phyloP scores from a whole-genome alignment of 2,888 invertebrate species.

The Syrphus vitripennis region DNA sequence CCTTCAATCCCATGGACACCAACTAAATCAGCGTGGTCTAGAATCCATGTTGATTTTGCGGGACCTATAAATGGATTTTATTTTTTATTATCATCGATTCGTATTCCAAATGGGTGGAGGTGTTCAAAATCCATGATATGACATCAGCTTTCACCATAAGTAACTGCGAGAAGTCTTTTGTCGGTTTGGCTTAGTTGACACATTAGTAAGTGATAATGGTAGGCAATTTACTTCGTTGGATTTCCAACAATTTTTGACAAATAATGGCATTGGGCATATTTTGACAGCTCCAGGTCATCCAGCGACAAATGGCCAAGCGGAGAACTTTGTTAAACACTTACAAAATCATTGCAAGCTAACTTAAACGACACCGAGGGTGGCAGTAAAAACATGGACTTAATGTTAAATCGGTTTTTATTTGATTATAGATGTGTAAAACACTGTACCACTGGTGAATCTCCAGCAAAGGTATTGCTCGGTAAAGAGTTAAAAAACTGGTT shows the following conservation, averaged over 20 bases:
- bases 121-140: too few species aligned
- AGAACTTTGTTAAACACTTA: too few species aligned
- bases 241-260: neutral
- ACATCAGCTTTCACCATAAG: too few species aligned
- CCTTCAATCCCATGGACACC: conserved; percentile 7
- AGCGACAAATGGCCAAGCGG: too few species aligned
- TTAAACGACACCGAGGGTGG: neutral
- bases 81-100: too few species aligned
- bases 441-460: too few species aligned
- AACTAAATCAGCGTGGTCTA: neutral
- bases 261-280: conserved; percentile 5
- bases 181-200: conserved; percentile 50
- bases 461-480: too few species aligned
- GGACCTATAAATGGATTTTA: too few species aligned
- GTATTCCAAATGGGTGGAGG: too few species aligned
- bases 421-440: conserved; percentile 7
- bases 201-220: conserved; percentile 54
- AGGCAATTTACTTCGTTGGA: conserved; percentile 1
- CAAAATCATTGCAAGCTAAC: too few species aligned
- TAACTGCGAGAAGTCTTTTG: conserved; percentile 21
- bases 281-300: too few species aligned
- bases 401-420: neutral
- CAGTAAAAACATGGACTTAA: neutral
- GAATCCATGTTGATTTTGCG: conserved; percentile 23
- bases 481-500: conserved; percentile 1